Percentiles rank a stretch among this genome's conserved stretches.
Conservation (phyloP, 1,140 invertebrate genomes). For the Drosophila ironensis region DNA sequence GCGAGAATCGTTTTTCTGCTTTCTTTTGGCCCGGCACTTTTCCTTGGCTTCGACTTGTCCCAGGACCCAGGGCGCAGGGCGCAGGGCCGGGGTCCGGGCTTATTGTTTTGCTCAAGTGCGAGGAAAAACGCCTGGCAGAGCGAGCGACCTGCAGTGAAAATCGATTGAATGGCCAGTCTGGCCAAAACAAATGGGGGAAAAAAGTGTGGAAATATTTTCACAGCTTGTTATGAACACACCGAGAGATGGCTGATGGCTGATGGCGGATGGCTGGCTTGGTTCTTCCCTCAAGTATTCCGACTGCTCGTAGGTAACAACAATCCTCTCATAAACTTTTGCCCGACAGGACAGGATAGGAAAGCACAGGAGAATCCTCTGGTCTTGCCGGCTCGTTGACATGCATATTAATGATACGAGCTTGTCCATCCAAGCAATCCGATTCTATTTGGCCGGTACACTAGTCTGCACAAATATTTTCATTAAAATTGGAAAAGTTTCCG, state of each 20-base stretch:
- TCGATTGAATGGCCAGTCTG: conserved; percentile 42
- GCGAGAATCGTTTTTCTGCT: conserved; percentile 7
- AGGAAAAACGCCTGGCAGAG: conserved; percentile 36
- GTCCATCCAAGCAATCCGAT: conserved; percentile 18
- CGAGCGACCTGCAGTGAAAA: conserved; percentile 36
- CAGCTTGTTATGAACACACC: conserved; percentile 60
- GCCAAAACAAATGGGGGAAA: conserved; percentile 22
- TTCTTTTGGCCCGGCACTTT: conserved; percentile 16
- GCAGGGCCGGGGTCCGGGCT: background rate
- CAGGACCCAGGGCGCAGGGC: too few species aligned
- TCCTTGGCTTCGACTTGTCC: conserved; percentile 23
- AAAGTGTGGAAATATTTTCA: conserved; percentile 67
- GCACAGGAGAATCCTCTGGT: conserved; percentile 8
- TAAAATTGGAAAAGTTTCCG: conserved; percentile 62
- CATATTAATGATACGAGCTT: conserved; percentile 59
- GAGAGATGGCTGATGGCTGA: conserved; percentile 8
- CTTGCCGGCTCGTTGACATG: conserved; percentile 36
- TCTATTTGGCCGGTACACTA: conserved; percentile 20
- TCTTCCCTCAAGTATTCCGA: background rate
- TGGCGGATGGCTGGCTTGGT: too few species aligned
- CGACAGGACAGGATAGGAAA: too few species aligned
- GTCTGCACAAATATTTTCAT: conserved; percentile 62
- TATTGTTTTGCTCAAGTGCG: conserved; percentile 47
- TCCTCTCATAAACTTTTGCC: conserved; percentile 53
- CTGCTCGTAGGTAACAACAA: conserved; percentile 21